Percentiles rank a stretch among this genome's conserved stretches.
Evolutionary conservation across 1,140 invertebrate genomes (phyloP).

Genomic region (Semibalanus balanoides): DNA sequence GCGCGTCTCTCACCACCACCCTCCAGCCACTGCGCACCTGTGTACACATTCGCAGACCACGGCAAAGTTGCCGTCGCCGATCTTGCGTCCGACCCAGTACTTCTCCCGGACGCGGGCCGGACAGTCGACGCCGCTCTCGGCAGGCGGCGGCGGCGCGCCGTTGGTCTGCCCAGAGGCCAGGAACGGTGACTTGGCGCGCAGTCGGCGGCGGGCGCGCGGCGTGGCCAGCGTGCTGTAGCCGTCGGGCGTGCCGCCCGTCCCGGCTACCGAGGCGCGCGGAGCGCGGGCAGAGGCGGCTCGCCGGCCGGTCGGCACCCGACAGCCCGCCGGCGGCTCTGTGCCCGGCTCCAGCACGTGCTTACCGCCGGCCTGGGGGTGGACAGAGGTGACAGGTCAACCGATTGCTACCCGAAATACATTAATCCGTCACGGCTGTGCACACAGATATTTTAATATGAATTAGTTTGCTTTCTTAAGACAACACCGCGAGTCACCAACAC

Average conservation of each 20-base stretch:
- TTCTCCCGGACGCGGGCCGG: constrained; percentile 28
- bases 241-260: neutral
- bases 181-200: neutral
- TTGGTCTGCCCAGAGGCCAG: neutral
- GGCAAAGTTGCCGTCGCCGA: constrained; percentile 90
- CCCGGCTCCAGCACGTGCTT: no score
- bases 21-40: constrained; percentile 7
- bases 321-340: neutral
- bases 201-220: neutral
- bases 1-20: no score
- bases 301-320: no score
- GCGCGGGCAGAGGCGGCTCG: neutral
- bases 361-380: no score
- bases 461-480: no score
- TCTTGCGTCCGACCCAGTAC: constrained; percentile 42
- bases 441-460: no score
- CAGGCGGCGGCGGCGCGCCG: neutral
- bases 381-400: no score
- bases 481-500: no score
- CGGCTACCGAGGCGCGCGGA: neutral
- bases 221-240: constrained; percentile 4
- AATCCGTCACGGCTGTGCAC: no score
- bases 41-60: constrained; percentile 66
- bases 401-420: no score
- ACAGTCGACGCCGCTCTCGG: constrained; percentile 6